Evolutionary conservation across 2,113 vertebrate species (phyloP), one percentile per base, ranked within the genome.

Genomic region (Tupaia chinensis): DNA sequence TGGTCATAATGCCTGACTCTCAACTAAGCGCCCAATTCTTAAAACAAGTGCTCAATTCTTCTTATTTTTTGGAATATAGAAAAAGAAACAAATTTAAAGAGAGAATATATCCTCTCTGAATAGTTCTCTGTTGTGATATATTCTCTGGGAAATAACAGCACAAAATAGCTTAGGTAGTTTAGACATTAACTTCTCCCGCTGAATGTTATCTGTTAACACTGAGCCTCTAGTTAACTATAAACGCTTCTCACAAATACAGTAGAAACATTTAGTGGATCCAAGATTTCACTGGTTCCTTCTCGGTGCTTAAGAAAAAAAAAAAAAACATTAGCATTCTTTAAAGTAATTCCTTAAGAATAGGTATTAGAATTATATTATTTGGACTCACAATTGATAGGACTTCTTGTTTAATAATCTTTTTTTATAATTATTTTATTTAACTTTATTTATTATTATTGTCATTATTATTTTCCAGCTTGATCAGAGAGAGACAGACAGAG

Each of bases 291-390:
- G 27, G 53, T 66, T 90, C n/a, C 14, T 90, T 87, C 78, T 82
- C 15, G 72, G 83, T 84, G 32, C n/a, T 91, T 70, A 65, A 12
- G 79, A 80, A 20, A 44, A 44, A 89, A 44, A 89, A 93, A 72
- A 15, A 65, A 12, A 83, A 15, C 16, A 84, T 94, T 78, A 9
- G 1, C 7, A 13, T 80, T 84, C 79, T 80, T 78, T 82, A 87
- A 94, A 90, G 88, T 34, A 74, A 82, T 66, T 70, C 8, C 15
- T 61, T 87, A 94, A 84, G 92, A 91, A 89, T 16, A 73, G 44
- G 1, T 29, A 60, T 76, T 88, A 20, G 92, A 66, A 79, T 65
- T 69, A 58, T 27, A 65, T 32, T 61, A 85, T 25, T 72, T 85
- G 27, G 15, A 25, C 54, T 29, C 44, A 70, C 58, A 81, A 89